Conservation (phyloP, 1,140 invertebrate species). For the Ips nitidus region DNA sequence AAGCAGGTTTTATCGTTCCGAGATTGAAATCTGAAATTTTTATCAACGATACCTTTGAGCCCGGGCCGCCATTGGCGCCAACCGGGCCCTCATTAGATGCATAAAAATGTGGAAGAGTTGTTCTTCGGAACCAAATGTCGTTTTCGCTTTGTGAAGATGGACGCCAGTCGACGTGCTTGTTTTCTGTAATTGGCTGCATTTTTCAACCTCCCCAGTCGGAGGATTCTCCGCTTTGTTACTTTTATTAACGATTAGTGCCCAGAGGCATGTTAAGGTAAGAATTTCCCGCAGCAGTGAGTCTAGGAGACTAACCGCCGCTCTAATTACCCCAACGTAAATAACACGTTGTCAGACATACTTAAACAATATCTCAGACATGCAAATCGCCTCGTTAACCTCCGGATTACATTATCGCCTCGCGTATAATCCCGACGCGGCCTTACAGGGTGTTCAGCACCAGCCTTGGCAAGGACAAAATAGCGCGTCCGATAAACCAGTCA, state of each 20-base stretch:
- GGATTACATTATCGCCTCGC: conserved; percentile 1
- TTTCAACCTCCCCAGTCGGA: neutral
- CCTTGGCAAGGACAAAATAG: neutral
- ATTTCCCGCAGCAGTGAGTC: too few species aligned
- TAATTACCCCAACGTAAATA: neutral
- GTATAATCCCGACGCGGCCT: neutral
- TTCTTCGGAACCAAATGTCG: conserved; percentile 24
- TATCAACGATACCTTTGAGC: conserved; percentile 24
- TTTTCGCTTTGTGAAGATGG: conserved; percentile 17
- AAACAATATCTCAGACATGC: conserved; percentile 24
- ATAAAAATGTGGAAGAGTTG: conserved; percentile 27
- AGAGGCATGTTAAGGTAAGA: too few species aligned
- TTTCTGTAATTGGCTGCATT: conserved; percentile 20
- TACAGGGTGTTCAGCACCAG: neutral
- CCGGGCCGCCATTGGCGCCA: conserved; percentile 25
- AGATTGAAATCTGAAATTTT: conserved; percentile 28
- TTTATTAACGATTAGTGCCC: too few species aligned
- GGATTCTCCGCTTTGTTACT: too few species aligned
- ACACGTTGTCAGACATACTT: conserved; percentile 6
- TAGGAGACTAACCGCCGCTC: too few species aligned
- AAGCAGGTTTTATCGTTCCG: conserved; percentile 25
- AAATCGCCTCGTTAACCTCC: conserved; percentile 25
- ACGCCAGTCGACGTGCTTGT: conserved; percentile 5
- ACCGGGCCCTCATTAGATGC: conserved; percentile 28
- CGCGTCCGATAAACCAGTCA: conserved; percentile 25